Base-by-base conservation (phyloP, 2,888 invertebrate genomes). In the Coelogynopora nodosa region DNA sequence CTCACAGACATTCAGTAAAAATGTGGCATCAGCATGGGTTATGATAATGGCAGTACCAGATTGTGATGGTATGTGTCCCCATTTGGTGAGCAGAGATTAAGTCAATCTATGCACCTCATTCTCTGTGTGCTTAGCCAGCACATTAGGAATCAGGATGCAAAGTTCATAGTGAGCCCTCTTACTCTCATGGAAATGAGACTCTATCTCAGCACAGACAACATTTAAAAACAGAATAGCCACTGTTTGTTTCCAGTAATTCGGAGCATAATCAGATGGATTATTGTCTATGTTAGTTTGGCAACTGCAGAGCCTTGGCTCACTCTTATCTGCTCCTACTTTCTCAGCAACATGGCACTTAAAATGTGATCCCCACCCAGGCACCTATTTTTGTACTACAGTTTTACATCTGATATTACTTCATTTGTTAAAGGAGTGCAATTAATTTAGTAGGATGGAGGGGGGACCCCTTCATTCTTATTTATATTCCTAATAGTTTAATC, bases 131-230 rank as follows among this genome's bases (percentile, higher is more conserved):
- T 49, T 49, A 49, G 49, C 49, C 5, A 49, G 49, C 49, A 10
- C 49, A 10, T 49, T 18, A 18, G 49, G 49, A 49, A 49, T 18
- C 5, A 49, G 18, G 5, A 18, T 18, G 18, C 5, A 49, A 49
- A 49, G 74, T 74, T 23, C 23, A 26, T 74, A 74, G 27, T 74
- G 74, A 74, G 74, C 74, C 74, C 74, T 74, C 27, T 74, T 74
- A 26, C 23, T 74, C 23, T 74, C 23, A 74, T 74, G 74, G 74
- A 74, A 74, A 74, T 26, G 74, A 74, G 74, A 74, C 27, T 74
- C 74, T 23, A 74, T 74, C 74, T 74, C 74, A 74, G 74, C 2
- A 26, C 74, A 74, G 74, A 74, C 74, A 74, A 74, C 74, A 74
- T 26, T 26, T 74, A 74, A 26, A 74, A 13, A 74, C 23, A 26